Percentiles rank a stretch among this genome's conserved stretches.
phyloP scores from a whole-genome alignment of 2,113 vertebrate genomes.

The Phainopepla nitens region DNA sequence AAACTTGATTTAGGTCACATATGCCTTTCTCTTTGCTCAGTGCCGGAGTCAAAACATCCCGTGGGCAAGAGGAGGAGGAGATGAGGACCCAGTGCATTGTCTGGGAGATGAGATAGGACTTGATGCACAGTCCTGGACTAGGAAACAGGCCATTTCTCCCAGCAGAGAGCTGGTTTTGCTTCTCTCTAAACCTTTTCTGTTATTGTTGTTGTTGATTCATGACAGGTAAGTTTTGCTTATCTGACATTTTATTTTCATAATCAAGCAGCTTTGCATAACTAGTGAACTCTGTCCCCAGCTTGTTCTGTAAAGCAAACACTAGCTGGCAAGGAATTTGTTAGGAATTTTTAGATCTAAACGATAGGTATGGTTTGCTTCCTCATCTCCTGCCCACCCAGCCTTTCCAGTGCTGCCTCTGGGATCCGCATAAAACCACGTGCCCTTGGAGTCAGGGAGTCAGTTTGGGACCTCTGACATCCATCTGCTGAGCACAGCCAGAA shows the following conservation, averaged over 20 bases:
- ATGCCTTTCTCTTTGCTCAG: constrained; percentile 38
- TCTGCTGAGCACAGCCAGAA: not conserved
- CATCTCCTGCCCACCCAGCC: not conserved
- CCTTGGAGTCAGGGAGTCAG: not conserved
- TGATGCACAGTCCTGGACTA: not conserved
- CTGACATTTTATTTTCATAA: constrained; percentile 27
- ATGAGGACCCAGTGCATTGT: not conserved
- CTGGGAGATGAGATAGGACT: constrained; percentile 6
- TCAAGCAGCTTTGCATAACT: not conserved
- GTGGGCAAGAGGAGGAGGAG: constrained; percentile 43
- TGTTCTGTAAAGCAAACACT: not conserved
- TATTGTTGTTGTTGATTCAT: not conserved
- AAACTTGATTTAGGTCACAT: constrained; percentile 67
- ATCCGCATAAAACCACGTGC: not conserved
- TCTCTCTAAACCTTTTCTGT: not conserved
- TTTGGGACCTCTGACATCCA: not conserved
- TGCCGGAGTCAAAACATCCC: not conserved
- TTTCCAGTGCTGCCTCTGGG: not conserved
- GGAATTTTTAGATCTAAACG: not conserved
- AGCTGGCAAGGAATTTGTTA: not conserved
- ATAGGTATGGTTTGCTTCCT: not conserved
- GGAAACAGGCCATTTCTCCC: not conserved
- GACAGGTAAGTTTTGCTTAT: not conserved
- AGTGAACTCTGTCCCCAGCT: not conserved
- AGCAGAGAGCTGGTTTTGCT: not conserved